Conservation (phyloP, 2,888 invertebrate species). For the Lydus trimaculatus region DNA sequence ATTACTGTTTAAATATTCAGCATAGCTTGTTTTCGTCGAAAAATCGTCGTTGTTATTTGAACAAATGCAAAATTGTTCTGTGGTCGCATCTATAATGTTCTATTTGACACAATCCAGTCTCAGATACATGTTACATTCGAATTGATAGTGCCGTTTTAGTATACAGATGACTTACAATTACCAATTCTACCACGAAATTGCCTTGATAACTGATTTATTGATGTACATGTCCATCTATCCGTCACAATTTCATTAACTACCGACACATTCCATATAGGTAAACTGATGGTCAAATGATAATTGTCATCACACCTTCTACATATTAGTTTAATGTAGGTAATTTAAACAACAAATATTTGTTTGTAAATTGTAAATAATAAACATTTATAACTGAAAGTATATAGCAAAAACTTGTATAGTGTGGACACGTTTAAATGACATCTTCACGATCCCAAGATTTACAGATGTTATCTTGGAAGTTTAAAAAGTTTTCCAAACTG, state of each 20-base stretch:
- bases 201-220: conserved; percentile 7
- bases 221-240: conserved; percentile 5
- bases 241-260: conserved; percentile 10
- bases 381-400: too few species aligned
- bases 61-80: too few species aligned
- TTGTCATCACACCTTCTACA: not conserved
- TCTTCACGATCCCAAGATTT: conserved; percentile 9
- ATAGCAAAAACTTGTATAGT: not conserved
- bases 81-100: too few species aligned
- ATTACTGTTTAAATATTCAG: too few species aligned
- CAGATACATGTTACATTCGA: not conserved
- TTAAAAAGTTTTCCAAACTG: conserved; percentile 8
- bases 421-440: conserved; percentile 14
- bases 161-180: conserved; percentile 8
- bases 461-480: conserved; percentile 8
- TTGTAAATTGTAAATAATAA: too few species aligned
- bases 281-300: not conserved
- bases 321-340: not conserved
- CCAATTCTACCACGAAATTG: conserved; percentile 13
- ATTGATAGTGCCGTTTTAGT: not conserved
- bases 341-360: not conserved
- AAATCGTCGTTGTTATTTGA: too few species aligned
- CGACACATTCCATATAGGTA: not conserved
- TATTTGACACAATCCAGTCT: not conserved
- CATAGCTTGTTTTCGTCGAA: too few species aligned